phyloP scores from a whole-genome alignment of 2,888 invertebrate species.

The Cantharis rustica region DNA sequence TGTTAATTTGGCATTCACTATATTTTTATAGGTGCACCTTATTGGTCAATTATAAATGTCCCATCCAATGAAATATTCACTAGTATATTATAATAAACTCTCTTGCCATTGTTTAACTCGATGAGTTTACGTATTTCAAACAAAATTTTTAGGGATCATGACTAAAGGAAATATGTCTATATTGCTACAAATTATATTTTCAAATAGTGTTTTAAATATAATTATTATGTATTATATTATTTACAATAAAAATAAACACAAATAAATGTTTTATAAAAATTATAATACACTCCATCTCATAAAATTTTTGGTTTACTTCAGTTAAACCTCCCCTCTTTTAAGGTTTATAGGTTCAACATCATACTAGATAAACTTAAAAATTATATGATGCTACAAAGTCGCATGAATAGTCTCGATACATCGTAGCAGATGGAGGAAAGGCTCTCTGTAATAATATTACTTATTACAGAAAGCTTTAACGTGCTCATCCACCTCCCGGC shows the following conservation, averaged over 20 bases:
- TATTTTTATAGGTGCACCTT: too few species aligned
- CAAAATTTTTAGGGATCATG: too few species aligned
- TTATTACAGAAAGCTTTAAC: slow-evolving; percentile 41
- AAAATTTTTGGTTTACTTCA: slow-evolving; percentile 31
- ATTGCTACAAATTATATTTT: not conserved
- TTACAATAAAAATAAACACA: not conserved
- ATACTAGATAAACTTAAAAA: slow-evolving; percentile 30
- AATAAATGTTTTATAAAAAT: not conserved
- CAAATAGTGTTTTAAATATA: not conserved
- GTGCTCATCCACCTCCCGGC: slow-evolving; percentile 46
- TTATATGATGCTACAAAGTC: slow-evolving; percentile 1
- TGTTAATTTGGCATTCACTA: too few species aligned
- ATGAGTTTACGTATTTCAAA: too few species aligned
- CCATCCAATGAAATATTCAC: too few species aligned
- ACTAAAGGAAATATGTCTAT: too few species aligned
- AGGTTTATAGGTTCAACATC: slow-evolving; percentile 41
- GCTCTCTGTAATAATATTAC: slow-evolving; percentile 32
- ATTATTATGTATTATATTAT: not conserved
- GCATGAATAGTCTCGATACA: not conserved
- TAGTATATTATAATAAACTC: too few species aligned
- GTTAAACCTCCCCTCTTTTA: slow-evolving; percentile 33
- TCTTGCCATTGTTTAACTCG: too few species aligned
- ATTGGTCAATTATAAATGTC: too few species aligned
- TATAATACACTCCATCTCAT: slow-evolving; percentile 22
- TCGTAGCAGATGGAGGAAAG: slow-evolving; percentile 18